Percentiles rank a stretch among this genome's conserved stretches.
Conservation (phyloP, 2,888 invertebrate species). For the Athripsodes cinereus region DNA sequence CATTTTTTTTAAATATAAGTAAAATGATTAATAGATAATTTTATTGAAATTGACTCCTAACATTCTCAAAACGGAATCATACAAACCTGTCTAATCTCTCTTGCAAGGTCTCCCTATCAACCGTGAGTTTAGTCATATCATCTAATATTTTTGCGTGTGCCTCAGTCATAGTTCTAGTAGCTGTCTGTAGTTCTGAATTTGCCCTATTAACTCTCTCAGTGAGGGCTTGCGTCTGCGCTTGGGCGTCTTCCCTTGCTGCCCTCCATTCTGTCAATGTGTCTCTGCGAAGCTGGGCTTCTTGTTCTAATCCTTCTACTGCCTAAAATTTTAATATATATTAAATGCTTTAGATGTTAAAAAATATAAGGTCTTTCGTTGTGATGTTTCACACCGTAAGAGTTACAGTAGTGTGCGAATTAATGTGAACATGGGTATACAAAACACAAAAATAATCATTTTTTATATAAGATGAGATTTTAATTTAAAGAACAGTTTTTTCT, state of each 20-base stretch:
- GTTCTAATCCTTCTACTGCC: slow-evolving; percentile 39
- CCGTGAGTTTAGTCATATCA: slow-evolving; percentile 42
- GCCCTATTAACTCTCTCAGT: slow-evolving; percentile 29
- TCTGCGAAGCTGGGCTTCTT: slow-evolving; percentile 47
- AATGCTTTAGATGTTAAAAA: too few species aligned
- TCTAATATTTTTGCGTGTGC: slow-evolving; percentile 33
- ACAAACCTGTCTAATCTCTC: slow-evolving; percentile 34
- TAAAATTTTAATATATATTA: slow-evolving; percentile 2
- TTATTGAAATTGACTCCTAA: too few species aligned
- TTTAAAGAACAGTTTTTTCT: too few species aligned
- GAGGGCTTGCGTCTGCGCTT: slow-evolving; percentile 30
- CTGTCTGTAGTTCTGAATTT: slow-evolving; percentile 27
- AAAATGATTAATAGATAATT: too few species aligned
- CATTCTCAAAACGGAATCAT: too few species aligned
- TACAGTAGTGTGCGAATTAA: too few species aligned
- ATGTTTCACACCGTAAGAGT: too few species aligned
- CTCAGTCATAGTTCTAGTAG: slow-evolving; percentile 30
- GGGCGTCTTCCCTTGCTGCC: slow-evolving; percentile 32
- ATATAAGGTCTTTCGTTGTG: too few species aligned
- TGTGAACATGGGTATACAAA: too few species aligned
- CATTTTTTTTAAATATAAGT: too few species aligned
- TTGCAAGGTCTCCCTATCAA: slow-evolving; percentile 43
- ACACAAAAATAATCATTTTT: too few species aligned
- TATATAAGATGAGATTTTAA: too few species aligned
- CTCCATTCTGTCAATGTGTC: slow-evolving; percentile 44